phyloP scores from a whole-genome alignment of 2,113 vertebrate species.

The Engraulis encrasicolus region DNA sequence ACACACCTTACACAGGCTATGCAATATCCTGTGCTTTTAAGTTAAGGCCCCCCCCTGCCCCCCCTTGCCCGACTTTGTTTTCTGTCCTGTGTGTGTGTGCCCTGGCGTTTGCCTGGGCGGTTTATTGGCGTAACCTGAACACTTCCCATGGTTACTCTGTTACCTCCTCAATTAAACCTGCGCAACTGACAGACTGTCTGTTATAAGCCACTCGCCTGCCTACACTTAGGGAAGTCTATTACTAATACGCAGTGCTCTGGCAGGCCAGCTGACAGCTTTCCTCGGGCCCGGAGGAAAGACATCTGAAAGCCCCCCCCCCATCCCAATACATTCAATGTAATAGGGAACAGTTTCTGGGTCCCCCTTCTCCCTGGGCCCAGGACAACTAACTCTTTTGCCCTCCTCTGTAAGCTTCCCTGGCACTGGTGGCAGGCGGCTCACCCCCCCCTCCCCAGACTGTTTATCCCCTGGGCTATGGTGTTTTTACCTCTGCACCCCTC shows the following conservation, averaged over 20 bases:
- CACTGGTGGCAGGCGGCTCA: neutral
- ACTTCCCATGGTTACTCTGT: conserved; percentile 15
- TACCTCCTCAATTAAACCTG: conserved; percentile 2
- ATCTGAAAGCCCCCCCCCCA: too few species aligned
- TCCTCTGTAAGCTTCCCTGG: neutral
- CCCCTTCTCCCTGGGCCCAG: too few species aligned
- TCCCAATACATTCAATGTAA: too few species aligned
- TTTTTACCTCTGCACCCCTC: neutral
- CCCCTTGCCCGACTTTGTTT: too few species aligned
- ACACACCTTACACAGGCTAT: conserved; percentile 8
- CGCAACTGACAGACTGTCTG: neutral
- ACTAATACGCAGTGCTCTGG: too few species aligned
- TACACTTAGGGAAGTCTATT: neutral
- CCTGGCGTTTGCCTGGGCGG: neutral
- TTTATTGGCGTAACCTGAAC: conserved; percentile 18
- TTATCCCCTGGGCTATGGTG: neutral
- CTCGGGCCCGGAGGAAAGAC: too few species aligned
- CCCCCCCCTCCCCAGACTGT: neutral
- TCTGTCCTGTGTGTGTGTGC: neutral
- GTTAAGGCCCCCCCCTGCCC: neutral
- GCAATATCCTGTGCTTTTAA: conserved; percentile 11
- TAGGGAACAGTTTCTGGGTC: too few species aligned
- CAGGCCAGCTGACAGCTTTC: too few species aligned
- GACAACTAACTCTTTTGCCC: too few species aligned
- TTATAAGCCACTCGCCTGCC: neutral